A percentile compares a stretch with the other conserved stretches of the same genome.
Evolutionary conservation across 2,888 invertebrate species (phyloP).

Genomic region (Melinaea menophilus): DNA sequence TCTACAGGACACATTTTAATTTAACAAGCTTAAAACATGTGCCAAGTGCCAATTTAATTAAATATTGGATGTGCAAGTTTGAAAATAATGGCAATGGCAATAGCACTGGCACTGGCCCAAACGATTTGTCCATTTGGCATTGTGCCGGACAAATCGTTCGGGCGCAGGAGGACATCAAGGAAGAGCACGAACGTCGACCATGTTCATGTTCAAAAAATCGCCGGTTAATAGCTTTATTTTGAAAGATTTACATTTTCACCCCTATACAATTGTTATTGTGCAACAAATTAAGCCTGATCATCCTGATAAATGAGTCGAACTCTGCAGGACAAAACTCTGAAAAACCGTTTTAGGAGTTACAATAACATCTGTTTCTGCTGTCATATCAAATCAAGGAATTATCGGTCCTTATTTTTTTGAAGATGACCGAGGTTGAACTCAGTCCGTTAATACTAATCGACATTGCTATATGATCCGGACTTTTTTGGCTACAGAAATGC

Average conservation of each 20-base stretch:
- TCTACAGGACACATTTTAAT: constrained; percentile 29
- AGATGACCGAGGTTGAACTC: too few relatives aligned
- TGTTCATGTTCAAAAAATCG: constrained; percentile 28
- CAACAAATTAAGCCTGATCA: constrained; percentile 38
- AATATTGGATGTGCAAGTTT: constrained; percentile 36
- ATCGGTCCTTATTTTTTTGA: too few relatives aligned
- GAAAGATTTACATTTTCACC: constrained; percentile 31
- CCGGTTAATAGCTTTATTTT: not conserved
- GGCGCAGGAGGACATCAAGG: constrained; percentile 25
- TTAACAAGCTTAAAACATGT: constrained; percentile 28
- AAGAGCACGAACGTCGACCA: constrained; percentile 24
- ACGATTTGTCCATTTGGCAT: constrained; percentile 10
- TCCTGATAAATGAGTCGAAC: constrained; percentile 31
- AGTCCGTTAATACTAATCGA: too few relatives aligned
- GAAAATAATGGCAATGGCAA: constrained; percentile 32
- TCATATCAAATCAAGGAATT: too few relatives aligned
- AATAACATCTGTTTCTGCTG: too few relatives aligned
- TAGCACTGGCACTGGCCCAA: too few relatives aligned
- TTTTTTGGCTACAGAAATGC: too few relatives aligned
- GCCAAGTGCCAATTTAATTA: constrained; percentile 34
- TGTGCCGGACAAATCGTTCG: constrained; percentile 34
- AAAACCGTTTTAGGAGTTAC: too few relatives aligned
- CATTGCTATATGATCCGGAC: too few relatives aligned
- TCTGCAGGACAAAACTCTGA: constrained; percentile 29
- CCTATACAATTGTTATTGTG: constrained; percentile 35